phyloP scores from a whole-genome alignment of 1,140 invertebrate genomes.

The Pseudoatta argentina region DNA sequence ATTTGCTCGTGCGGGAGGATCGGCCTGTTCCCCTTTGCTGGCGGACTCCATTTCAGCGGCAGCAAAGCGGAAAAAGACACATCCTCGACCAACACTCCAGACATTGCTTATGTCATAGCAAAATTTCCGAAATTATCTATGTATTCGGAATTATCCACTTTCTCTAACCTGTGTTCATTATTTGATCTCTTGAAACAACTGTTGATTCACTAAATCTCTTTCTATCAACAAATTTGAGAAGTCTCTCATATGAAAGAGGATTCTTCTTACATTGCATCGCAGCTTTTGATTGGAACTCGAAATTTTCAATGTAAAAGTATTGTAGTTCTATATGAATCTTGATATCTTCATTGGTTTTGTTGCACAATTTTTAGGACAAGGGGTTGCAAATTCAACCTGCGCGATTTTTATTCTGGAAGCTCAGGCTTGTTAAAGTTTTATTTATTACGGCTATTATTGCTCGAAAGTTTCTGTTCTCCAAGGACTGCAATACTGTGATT shows the following conservation, averaged over 20 bases:
- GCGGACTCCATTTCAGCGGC: constrained; percentile 80
- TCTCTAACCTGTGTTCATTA: background rate
- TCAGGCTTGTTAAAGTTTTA: background rate
- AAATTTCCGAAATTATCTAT: background rate
- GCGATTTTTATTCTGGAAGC: background rate
- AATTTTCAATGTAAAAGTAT: background rate
- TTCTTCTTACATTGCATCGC: background rate
- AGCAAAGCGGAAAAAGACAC: constrained; percentile 84
- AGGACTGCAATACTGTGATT: background rate
- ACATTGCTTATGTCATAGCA: background rate
- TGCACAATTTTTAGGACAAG: background rate
- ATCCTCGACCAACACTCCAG: constrained; percentile 78
- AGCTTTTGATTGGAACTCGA: background rate
- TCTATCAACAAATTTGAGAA: background rate
- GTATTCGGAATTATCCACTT: background rate
- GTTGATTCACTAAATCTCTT: background rate
- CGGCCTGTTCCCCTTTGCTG: constrained; percentile 83
- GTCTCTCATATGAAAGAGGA: background rate
- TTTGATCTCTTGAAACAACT: background rate
- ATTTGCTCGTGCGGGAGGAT: constrained; percentile 78
- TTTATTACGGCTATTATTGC: background rate
- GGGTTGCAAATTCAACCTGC: background rate
- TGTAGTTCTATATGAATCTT: background rate
- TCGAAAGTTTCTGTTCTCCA: background rate
- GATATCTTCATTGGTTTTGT: background rate